Conservation (phyloP, 2,888 invertebrate genomes). For the Heliconius charithonia region DNA sequence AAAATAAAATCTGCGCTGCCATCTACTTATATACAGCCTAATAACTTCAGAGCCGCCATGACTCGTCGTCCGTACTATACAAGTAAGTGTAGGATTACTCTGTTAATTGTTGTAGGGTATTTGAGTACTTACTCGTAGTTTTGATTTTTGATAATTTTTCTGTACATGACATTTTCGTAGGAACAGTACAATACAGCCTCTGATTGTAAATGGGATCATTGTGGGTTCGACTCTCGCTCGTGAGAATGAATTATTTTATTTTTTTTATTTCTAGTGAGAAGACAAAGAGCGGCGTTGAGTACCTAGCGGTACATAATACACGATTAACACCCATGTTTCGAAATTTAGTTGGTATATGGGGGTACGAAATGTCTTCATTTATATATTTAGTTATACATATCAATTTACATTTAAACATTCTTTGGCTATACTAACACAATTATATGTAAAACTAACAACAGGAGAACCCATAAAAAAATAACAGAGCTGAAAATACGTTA, state of each 20-base stretch:
- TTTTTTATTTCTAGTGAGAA: not conserved
- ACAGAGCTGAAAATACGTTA: too few species aligned
- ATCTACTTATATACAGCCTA: not conserved
- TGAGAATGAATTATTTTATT: not conserved
- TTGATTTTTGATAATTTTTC: too few species aligned
- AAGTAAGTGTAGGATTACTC: constrained; percentile 30
- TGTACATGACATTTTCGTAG: too few species aligned
- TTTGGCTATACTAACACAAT: too few species aligned
- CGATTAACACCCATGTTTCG: not conserved
- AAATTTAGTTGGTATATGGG: not conserved
- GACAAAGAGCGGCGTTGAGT: not conserved
- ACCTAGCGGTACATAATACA: not conserved
- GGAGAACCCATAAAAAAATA: too few species aligned
- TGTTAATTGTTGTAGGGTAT: constrained; percentile 5
- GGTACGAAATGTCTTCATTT: too few species aligned
- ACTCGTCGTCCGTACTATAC: not conserved
- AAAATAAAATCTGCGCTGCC: not conserved
- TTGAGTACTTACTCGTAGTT: not conserved
- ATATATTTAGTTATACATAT: too few species aligned
- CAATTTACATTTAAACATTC: too few species aligned
- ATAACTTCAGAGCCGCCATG: not conserved
- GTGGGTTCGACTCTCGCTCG: not conserved
- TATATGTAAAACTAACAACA: too few species aligned
- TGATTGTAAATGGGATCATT: too few species aligned
- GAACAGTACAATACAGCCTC: not conserved